These are phyloP conservation scores for Drosophila dunni DNA, from an alignment of 1,140 invertebrate genomes.

Conservation along the genomic window DNA sequence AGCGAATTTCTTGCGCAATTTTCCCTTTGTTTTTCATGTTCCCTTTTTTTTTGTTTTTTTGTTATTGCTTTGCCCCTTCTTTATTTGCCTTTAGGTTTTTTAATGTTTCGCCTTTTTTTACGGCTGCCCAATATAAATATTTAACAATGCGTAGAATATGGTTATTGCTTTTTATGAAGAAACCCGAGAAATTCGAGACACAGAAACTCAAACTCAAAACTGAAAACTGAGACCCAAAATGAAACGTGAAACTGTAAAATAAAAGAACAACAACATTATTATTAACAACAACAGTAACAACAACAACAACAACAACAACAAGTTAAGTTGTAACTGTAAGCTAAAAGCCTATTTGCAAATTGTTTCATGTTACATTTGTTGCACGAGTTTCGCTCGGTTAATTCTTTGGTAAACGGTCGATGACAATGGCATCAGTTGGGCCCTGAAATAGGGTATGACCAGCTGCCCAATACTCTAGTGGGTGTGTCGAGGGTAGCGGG, in stretches of 20 bases:
- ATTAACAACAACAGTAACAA: not conserved
- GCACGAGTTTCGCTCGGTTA: conserved; percentile 31
- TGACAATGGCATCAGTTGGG: not conserved
- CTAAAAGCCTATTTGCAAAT: conserved; percentile 66
- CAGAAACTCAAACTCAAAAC: not conserved
- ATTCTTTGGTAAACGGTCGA: conserved; percentile 13
- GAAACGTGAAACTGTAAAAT: conserved; percentile 21
- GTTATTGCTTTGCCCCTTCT: conserved; percentile 15
- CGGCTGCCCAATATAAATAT: conserved; percentile 50
- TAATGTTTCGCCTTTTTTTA: conserved; percentile 26
- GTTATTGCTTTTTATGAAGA: conserved; percentile 43
- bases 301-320: not conserved
- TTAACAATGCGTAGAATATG: conserved; percentile 55
- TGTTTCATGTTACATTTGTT: conserved; percentile 53
- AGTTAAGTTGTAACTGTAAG: conserved; percentile 38
- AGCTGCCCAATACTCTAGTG: no score
- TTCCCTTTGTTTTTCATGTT: conserved; percentile 16
- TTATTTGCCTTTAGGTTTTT: conserved; percentile 23
- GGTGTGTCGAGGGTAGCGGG: no score
- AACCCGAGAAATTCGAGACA: conserved; percentile 3
- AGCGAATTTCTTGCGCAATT: conserved; percentile 62
- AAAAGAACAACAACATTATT: not conserved
- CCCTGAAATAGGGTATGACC: no score
- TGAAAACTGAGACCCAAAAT: conserved; percentile 1
- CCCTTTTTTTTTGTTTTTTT: conserved; percentile 5